Evolutionary conservation across 2,797 vertebrate genomes (phyloP).

Genomic region (Myotis myotis): DNA sequence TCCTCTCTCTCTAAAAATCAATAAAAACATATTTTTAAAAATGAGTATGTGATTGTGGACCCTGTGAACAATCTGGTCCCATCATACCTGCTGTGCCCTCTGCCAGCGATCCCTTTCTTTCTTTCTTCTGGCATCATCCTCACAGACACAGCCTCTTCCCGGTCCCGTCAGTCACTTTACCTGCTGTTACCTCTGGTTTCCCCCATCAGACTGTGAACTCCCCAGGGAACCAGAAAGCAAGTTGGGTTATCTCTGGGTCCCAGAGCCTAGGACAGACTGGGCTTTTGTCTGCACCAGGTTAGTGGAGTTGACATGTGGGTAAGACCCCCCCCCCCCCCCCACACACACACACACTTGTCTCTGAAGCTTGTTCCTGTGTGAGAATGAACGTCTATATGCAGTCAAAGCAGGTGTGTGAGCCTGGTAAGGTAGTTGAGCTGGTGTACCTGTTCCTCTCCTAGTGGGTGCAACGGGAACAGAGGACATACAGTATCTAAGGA

Average conservation of each 20-base stretch:
- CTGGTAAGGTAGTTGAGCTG: background rate
- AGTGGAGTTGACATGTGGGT: background rate
- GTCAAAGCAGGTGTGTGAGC: background rate
- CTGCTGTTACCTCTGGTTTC: background rate
- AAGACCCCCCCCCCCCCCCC: background rate
- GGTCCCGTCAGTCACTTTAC: background rate
- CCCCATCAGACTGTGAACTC: background rate
- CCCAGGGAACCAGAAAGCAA: background rate
- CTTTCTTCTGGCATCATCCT: background rate
- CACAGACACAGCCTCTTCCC: background rate
- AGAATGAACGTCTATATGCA: background rate
- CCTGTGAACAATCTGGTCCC: background rate
- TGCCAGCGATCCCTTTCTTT: background rate
- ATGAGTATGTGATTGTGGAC: background rate
- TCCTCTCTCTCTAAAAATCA: background rate
- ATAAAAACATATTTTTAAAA: too few relatives aligned
- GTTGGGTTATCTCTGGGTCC: background rate
- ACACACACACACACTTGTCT: background rate
- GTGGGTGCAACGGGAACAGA: background rate
- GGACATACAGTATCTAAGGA: background rate
- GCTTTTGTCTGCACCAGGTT: background rate
- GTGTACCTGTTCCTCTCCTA: background rate
- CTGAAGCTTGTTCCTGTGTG: background rate
- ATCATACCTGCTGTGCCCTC: background rate
- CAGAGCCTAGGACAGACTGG: background rate